A percentile compares a stretch with the other conserved stretches of the same genome.
Evolutionary conservation across 2,888 invertebrate genomes (phyloP).

Genomic region (Panopea generosa): DNA sequence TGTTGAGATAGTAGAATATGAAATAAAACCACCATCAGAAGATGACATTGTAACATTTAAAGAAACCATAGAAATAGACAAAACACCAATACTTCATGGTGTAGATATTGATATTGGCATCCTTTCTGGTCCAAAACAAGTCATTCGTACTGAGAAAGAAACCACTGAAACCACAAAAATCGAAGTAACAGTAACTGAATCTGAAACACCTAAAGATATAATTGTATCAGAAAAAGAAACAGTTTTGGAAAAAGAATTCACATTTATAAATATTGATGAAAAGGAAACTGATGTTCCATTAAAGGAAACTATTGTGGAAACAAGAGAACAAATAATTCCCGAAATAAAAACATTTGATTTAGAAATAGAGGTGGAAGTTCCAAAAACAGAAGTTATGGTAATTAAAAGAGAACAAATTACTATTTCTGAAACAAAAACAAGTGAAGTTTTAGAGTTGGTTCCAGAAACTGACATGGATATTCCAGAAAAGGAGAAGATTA

Average conservation of each 20-base stretch:
- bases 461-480: slow-evolving; percentile 4
- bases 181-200: slow-evolving; percentile 10
- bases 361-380: slow-evolving; percentile 4
- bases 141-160: slow-evolving; percentile 17
- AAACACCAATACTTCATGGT: slow-evolving; percentile 22
- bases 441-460: background rate
- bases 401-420: slow-evolving; percentile 28
- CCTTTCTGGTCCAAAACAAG: background rate
- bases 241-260: background rate
- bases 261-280: background rate
- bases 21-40: slow-evolving; percentile 13
- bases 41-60: slow-evolving; percentile 27
- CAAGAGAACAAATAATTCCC: background rate
- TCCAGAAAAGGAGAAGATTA: background rate
- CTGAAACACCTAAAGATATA: background rate
- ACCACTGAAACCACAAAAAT: slow-evolving; percentile 22
- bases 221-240: background rate
- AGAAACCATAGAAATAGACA: slow-evolving; percentile 38
- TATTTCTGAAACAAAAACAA: background rate
- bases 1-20: slow-evolving; percentile 2
- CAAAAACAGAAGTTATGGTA: slow-evolving; percentile 17
- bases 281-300: background rate
- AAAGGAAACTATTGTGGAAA: background rate
- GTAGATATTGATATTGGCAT: slow-evolving; percentile 32
- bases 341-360: background rate